These are phyloP conservation scores for Centroberyx gerrardi DNA, from an alignment of 2,797 vertebrate genomes.

Conservation along the genomic window DNA sequence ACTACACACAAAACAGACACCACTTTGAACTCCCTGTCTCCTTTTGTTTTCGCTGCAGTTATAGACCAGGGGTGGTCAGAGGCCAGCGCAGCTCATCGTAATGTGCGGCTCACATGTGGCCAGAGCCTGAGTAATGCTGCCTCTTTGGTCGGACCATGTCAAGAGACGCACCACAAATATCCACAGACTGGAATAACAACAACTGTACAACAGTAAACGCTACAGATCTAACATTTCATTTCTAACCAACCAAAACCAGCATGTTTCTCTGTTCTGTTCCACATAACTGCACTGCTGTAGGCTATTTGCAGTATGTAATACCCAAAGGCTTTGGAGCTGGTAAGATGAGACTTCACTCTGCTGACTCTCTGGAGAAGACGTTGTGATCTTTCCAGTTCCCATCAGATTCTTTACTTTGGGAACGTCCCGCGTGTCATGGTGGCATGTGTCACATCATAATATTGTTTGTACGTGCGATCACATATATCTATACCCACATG, in stretches of 20 bases:
- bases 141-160: conserved; percentile 67
- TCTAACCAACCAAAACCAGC: conserved; percentile 73
- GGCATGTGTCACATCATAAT: conserved; percentile 69
- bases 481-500: conserved; percentile 42
- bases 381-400: conserved; percentile 76
- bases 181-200: conserved; percentile 84
- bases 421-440: conserved; percentile 66
- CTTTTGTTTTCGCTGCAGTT: conserved; percentile 75
- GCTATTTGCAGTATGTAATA: conserved; percentile 83
- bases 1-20: conserved; percentile 80
- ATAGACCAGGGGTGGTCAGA: conserved; percentile 73
- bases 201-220: conserved; percentile 79
- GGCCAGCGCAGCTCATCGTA: conserved; percentile 59
- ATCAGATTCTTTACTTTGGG: conserved; percentile 69
- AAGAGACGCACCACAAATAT: conserved; percentile 73
- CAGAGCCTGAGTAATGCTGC: conserved; percentile 71
- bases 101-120: conserved; percentile 79
- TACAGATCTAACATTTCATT: conserved; percentile 74
- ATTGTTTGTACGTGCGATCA: conserved; percentile 63
- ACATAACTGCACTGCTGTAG: conserved; percentile 74
- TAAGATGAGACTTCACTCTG: conserved; percentile 66
- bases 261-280: conserved; percentile 68
- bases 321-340: conserved; percentile 78
- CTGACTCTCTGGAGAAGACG: conserved; percentile 66
- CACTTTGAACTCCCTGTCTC: conserved; percentile 73